phyloP scores from a whole-genome alignment of 92 coral and sea anemone genomes.

The Parazoanthus darwini region DNA sequence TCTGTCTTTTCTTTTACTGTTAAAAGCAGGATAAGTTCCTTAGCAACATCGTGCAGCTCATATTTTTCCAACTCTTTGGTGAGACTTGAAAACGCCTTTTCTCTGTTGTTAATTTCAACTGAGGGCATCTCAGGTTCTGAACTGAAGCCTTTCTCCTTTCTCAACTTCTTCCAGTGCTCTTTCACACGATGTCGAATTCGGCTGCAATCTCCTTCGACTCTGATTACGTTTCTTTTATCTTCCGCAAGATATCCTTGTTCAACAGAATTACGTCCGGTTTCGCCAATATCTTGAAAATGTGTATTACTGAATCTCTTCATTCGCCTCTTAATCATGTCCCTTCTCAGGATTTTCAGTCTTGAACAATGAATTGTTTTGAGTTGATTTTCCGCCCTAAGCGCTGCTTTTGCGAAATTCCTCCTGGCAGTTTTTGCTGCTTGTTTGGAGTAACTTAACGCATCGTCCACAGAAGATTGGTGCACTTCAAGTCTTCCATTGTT shows the following conservation, averaged over 20 bases:
- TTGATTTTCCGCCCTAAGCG: constrained; percentile 30
- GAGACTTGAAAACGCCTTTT: constrained; percentile 17
- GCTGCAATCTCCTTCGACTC: constrained; percentile 38
- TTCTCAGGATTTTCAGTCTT: background rate
- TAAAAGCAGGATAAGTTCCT: constrained; percentile 16
- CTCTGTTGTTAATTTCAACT: background rate
- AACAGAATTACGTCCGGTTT: background rate
- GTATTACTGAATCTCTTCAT: background rate
- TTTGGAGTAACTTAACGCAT: background rate
- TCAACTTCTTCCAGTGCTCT: constrained; percentile 35
- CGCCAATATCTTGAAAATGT: constrained; percentile 3
- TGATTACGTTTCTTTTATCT: constrained; percentile 6
- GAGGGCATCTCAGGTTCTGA: background rate
- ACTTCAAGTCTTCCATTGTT: background rate
- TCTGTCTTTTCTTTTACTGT: constrained; percentile 6
- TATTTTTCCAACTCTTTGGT: constrained; percentile 22
- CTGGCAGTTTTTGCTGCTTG: constrained; percentile 28
- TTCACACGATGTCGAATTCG: constrained; percentile 26
- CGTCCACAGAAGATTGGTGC: constrained; percentile 1
- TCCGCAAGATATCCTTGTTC: constrained; percentile 20
- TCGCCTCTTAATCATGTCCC: constrained; percentile 15
- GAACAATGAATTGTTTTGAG: background rate
- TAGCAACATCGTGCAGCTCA: constrained; percentile 11
- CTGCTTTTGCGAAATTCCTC: constrained; percentile 15
- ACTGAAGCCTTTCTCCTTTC: background rate